Conservation (phyloP, 2,888 invertebrate species). For the Agriopis marginaria region DNA sequence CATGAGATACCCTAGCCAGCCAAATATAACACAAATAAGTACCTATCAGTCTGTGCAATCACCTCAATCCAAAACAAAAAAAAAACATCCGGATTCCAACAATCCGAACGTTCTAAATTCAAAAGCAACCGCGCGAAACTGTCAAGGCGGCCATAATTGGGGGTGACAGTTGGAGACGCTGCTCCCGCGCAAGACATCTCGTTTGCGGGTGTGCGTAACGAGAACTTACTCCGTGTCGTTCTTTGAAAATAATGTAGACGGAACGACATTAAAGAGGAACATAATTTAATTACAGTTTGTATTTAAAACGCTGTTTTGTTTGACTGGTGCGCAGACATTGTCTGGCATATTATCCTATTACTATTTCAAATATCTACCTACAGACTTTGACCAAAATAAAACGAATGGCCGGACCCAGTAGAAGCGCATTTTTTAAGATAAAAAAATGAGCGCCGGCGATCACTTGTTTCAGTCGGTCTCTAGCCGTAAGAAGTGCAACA, state of each 20-base stretch:
- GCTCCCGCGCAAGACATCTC: constrained; percentile 66
- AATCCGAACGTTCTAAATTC: constrained; percentile 73
- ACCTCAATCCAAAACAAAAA: constrained; percentile 52
- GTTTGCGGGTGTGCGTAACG: constrained; percentile 77
- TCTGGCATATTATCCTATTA: constrained; percentile 5
- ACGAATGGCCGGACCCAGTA: no score
- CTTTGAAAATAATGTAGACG: constrained; percentile 68
- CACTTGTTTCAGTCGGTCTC: no score
- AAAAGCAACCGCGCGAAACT: constrained; percentile 79
- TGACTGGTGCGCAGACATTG: constrained; percentile 34
- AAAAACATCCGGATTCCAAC: constrained; percentile 51
- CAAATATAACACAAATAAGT: not conserved
- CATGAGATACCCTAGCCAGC: not conserved
- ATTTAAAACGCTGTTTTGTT: constrained; percentile 49
- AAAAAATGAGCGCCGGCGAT: no score
- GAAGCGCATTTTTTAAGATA: no score
- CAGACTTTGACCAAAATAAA: no score
- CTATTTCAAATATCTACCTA: not conserved
- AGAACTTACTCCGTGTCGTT: constrained; percentile 67
- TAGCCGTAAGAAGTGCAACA: no score
- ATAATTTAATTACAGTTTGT: constrained; percentile 61
- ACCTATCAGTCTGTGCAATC: constrained; percentile 2
- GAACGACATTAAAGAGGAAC: constrained; percentile 66
- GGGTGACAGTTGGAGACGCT: constrained; percentile 76
- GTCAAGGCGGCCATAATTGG: constrained; percentile 81